Evolutionary conservation across 2,113 vertebrate genomes (phyloP).

Genomic region (Sylvietta virens): DNA sequence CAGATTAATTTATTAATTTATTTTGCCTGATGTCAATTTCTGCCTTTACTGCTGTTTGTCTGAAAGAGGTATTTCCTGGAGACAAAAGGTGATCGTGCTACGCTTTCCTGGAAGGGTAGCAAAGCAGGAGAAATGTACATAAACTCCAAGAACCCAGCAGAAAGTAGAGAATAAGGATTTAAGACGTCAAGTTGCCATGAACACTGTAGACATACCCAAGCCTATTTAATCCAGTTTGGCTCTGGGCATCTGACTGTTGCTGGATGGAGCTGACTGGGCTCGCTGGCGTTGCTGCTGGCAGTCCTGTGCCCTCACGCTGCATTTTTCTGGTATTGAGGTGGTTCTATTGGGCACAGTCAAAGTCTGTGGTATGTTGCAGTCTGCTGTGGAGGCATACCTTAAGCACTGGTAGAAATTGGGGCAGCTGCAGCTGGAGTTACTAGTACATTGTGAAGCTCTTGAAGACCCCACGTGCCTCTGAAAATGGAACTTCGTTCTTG

Average conservation of each 20-base stretch:
- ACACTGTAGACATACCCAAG: not conserved
- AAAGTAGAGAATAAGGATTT: not conserved
- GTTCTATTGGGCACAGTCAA: not conserved
- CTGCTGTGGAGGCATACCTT: not conserved
- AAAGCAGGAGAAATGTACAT: not conserved
- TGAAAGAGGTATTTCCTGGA: not conserved
- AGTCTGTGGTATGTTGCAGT: not conserved
- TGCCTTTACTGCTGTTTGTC: not conserved
- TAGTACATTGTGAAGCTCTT: not conserved
- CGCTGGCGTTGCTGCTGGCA: rapidly evolving
- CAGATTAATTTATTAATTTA: not conserved
- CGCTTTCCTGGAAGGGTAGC: not conserved
- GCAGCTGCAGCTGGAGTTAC: not conserved
- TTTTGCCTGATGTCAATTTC: not conserved
- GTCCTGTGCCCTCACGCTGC: rapidly evolving
- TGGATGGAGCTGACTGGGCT: not conserved
- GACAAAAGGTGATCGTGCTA: not conserved
- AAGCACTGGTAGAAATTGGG: too few species aligned
- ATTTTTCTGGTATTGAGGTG: rapidly evolving
- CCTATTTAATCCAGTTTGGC: rapidly evolving
- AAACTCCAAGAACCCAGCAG: not conserved
- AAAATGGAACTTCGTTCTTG: not conserved
- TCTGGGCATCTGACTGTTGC: not conserved
- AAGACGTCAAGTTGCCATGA: not conserved
- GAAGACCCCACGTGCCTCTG: not conserved